Evolutionary conservation across 1,140 invertebrate genomes (phyloP).

Genomic region (Leptinotarsa texana): DNA sequence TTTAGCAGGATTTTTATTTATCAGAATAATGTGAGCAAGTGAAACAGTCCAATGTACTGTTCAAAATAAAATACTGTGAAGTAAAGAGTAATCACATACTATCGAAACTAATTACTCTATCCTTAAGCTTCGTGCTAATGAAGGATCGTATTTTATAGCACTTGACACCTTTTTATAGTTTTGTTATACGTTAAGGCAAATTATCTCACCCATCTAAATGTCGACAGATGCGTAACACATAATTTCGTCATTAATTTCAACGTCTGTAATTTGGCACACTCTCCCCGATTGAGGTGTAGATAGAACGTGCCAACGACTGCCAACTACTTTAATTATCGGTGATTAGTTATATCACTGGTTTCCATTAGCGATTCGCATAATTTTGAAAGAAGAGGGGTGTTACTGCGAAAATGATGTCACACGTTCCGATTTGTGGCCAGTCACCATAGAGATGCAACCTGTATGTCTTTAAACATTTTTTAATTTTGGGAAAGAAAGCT

Average conservation of each 20-base stretch:
- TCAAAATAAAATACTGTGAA: no score
- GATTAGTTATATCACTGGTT: not conserved
- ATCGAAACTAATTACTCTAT: no score
- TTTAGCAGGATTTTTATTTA: no score
- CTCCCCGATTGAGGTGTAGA: not conserved
- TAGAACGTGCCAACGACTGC: constrained; percentile 4
- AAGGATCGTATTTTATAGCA: no score
- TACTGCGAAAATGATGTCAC: not conserved
- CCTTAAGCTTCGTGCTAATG: no score
- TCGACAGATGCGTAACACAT: constrained; percentile 2
- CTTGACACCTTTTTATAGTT: no score
- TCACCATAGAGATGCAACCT: not conserved
- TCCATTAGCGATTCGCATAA: not conserved
- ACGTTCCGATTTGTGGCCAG: not conserved
- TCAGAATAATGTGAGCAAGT: no score
- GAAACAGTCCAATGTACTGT: no score
- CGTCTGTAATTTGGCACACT: constrained; percentile 2
- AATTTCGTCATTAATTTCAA: constrained; percentile 1
- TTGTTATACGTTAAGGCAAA: not conserved
- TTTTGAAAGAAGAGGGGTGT: not conserved
- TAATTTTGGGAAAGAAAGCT: no score
- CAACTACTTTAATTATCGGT: constrained; percentile 6
- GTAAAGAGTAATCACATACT: no score
- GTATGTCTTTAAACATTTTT: no score
- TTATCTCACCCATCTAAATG: not conserved